These are phyloP conservation scores for Triplophysa tibetana DNA, from an alignment of 2,113 vertebrate genomes.

Conservation along the genomic window DNA sequence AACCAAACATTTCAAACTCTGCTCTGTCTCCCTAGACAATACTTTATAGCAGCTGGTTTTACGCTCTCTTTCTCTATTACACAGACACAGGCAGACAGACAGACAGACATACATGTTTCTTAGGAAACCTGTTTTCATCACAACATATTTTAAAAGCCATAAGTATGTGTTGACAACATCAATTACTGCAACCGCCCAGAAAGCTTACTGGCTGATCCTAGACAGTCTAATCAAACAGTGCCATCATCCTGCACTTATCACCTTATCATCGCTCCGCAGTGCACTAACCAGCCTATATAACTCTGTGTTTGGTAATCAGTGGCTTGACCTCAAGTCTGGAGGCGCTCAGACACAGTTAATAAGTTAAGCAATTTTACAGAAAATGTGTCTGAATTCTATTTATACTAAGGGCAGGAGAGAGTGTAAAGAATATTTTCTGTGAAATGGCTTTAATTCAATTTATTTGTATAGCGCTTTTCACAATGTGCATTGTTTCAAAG, in stretches of 20 bases:
- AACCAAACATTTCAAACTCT: constrained; percentile 5
- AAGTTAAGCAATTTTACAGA: no score
- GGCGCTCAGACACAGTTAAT: no score
- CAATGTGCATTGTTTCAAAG: no score
- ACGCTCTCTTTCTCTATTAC: neutral
- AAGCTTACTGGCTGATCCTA: constrained; percentile 10
- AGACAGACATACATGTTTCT: neutral
- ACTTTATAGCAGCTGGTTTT: neutral
- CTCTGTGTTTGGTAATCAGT: neutral
- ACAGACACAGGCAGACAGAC: neutral
- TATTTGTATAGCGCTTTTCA: no score
- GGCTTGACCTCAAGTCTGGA: no score
- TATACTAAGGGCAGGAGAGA: no score
- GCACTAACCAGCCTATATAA: constrained; percentile 3
- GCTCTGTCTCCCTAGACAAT: neutral
- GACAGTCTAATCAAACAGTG: constrained; percentile 8
- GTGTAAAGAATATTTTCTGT: no score
- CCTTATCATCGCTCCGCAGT: neutral
- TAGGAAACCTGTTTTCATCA: neutral
- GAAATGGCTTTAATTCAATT: no score
- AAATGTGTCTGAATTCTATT: no score
- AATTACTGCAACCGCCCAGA: constrained; percentile 11
- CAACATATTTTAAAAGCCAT: constrained; percentile 10
- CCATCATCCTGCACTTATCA: constrained; percentile 1
- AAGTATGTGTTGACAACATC: constrained; percentile 6